Base-by-base conservation (phyloP, 2,797 vertebrate genomes). In the Adrianichthys oophorus region DNA sequence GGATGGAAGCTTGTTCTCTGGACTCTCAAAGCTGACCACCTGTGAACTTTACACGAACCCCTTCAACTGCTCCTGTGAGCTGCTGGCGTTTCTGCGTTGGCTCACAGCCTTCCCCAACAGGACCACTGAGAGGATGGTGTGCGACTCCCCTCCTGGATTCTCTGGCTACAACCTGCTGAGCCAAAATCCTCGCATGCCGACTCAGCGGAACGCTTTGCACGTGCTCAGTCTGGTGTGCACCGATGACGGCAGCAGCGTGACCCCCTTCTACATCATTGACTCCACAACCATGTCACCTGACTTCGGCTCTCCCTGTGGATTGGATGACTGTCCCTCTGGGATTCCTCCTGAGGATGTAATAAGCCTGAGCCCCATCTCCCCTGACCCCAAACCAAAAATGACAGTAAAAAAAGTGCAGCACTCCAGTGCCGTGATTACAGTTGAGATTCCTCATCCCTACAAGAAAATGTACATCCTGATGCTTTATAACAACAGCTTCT, bases 11-110 rank as follows among this genome's bases (percentile, higher is more conserved):
- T 93, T 97, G 76, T 99, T 99, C 62, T 83, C 90, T 0, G 93
- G 94, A 55, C 92, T 98, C 62, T 82, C 85, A 16, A 96, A 94
- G 71, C 91, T 99, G 45, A 95, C 94, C 0, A 96, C 96, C 16
- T 99, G 98, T 26, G 97, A 98, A 82, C 94, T 99, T 26, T 99
- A 99, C 90, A 95, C 95, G 68, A 99, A 99, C 88, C 98, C 98
- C 0, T 99, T 99, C 92, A 94, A 94, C 82, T 99, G 98, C 83
- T 98, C 98, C 29, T 99, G 98, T 0, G 95, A 98, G 89, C 92
- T 99, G 13, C 89, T 99, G 3, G 93, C 93, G 59, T 98, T 99
- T 89, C 92, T 99, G 56, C 94, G 92, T 70, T 99, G 97, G 97
- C 92, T 99, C 68, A 91, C 94, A 0, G 80, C 86, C 49, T 99